These are phyloP conservation scores for Gallinago paraguaiae DNA, from an alignment of 2,113 vertebrate genomes.

Conservation along the genomic window DNA sequence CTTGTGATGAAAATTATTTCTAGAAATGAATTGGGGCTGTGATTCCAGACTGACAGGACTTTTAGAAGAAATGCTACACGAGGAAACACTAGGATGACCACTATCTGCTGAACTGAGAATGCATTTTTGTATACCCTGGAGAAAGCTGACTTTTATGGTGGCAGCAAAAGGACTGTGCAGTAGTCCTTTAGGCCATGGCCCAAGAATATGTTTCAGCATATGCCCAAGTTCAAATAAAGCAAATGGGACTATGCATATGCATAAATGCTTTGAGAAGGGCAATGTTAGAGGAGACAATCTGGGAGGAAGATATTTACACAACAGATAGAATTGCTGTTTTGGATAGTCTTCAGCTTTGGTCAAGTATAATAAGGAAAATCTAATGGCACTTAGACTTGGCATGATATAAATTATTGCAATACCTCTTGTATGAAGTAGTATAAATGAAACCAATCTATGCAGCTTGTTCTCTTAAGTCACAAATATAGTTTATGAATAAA, in stretches of 20 bases:
- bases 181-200: neutral
- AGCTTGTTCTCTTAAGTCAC: conserved; percentile 26
- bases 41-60: neutral
- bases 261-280: neutral
- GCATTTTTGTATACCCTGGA: neutral
- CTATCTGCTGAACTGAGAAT: neutral
- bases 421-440: neutral
- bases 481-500: conserved; percentile 51
- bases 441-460: conserved; percentile 25
- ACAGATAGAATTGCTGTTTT: neutral
- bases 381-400: neutral
- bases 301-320: neutral
- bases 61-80: neutral
- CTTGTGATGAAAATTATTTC: neutral
- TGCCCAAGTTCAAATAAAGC: neutral
- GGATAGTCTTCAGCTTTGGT: neutral
- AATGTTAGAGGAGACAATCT: neutral
- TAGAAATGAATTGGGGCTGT: neutral
- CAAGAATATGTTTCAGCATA: neutral
- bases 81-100: neutral
- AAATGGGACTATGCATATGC: neutral
- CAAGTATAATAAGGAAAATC: conserved; percentile 23
- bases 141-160: neutral
- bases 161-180: neutral
- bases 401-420: neutral